A percentile compares a stretch with the other conserved stretches of the same genome.
phyloP scores from a whole-genome alignment of 2,113 vertebrate genomes.

The Saccopteryx leptura region DNA sequence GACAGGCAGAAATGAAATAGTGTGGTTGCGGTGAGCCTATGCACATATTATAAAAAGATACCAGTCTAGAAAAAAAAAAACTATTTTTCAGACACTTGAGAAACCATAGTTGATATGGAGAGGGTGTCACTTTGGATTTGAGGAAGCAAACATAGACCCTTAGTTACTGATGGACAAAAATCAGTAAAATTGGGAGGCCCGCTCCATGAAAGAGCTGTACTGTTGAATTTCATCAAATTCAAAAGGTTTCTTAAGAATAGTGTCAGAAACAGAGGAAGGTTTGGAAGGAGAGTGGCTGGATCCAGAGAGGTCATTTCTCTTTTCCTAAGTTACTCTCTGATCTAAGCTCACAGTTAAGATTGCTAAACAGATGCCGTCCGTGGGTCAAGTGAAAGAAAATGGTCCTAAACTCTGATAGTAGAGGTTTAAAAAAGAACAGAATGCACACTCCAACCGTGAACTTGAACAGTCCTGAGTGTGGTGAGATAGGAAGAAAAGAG shows the following conservation, averaged over 20 bases:
- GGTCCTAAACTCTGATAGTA: not conserved
- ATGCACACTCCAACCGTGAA: not conserved
- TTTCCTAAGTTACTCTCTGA: not conserved
- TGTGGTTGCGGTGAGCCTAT: not conserved
- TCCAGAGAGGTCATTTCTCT: not conserved
- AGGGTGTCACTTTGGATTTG: not conserved
- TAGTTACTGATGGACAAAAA: not conserved
- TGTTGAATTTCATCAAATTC: not conserved
- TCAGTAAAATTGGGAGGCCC: not conserved
- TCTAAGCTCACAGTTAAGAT: not conserved
- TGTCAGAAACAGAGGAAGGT: not conserved
- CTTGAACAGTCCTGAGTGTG: not conserved
- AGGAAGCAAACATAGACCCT: not conserved
- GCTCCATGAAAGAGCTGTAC: not conserved
- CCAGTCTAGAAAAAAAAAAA: not conserved
- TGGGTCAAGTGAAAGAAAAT: not conserved
- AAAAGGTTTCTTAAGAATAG: not conserved
- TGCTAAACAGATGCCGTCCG: not conserved
- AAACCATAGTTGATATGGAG: not conserved
- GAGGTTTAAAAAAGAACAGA: not conserved
- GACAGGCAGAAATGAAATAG: not conserved
- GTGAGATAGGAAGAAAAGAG: not conserved
- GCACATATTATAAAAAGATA: not conserved
- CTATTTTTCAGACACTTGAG: not conserved
- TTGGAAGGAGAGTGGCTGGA: not conserved